A percentile compares a stretch with the other conserved stretches of the same genome.
These are phyloP conservation scores for Antedon mediterranea DNA, from an alignment of 53 echinoderm and acorn worm genomes.

Conservation along the genomic window DNA sequence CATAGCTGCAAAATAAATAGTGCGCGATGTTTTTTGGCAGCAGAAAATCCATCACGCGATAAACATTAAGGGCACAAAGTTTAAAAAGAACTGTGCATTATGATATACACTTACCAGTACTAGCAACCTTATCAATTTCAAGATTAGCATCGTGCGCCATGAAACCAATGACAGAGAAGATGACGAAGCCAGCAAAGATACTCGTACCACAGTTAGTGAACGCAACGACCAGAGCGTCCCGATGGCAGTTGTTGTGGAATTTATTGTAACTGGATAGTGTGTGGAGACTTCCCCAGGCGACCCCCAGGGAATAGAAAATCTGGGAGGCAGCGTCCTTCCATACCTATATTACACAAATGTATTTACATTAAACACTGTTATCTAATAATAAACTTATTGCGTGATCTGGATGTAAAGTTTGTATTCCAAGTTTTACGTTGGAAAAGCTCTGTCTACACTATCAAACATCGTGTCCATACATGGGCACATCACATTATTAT, in stretches of 20 bases:
- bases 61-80: too few relatives aligned
- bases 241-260: conserved; percentile 44
- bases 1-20: too few relatives aligned
- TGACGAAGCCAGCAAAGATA: conserved; percentile 58
- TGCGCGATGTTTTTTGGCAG: too few relatives aligned
- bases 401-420: too few relatives aligned
- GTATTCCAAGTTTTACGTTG: too few relatives aligned
- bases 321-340: conserved; percentile 56
- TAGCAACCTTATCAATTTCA: conserved; percentile 34
- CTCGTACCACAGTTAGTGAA: conserved; percentile 61
- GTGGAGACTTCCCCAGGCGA: conserved; percentile 41
- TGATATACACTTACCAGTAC: conserved; percentile 32
- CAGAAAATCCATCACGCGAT: too few relatives aligned
- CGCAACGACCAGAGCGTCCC: conserved; percentile 55
- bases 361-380: background rate
- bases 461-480: too few relatives aligned
- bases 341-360: conserved; percentile 18
- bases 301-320: conserved; percentile 46
- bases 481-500: too few relatives aligned
- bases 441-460: too few relatives aligned
- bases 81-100: too few relatives aligned
- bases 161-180: conserved; percentile 72
- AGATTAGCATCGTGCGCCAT: conserved; percentile 50
- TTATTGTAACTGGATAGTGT: conserved; percentile 44
- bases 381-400: background rate